phyloP scores from a whole-genome alignment of 2,797 vertebrate genomes.

The Perodicticus potto region DNA sequence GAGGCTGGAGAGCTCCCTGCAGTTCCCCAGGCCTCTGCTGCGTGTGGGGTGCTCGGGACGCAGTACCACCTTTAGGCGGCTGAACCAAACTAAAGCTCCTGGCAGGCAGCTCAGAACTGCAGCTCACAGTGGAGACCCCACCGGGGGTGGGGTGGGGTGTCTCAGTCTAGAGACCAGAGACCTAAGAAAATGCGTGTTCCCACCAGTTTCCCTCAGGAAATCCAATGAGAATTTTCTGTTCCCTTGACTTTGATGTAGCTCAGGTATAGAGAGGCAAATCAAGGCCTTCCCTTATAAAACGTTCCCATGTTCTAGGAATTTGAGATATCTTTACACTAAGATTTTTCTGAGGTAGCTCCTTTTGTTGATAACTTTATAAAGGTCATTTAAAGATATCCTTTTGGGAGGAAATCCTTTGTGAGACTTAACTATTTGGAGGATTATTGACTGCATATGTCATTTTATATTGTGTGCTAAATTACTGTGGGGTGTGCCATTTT shows the following conservation, averaged over 20 bases:
- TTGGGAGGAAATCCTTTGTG: neutral
- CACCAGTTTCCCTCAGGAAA: neutral
- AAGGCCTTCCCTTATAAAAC: neutral
- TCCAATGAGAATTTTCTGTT: neutral
- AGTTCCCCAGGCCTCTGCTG: neutral
- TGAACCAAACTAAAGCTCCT: neutral
- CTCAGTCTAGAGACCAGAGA: neutral
- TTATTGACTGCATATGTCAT: neutral
- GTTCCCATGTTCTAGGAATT: neutral
- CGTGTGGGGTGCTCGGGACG: fast-evolving
- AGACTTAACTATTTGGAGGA: neutral
- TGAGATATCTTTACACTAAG: neutral
- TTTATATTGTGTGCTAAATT: conserved; percentile 52
- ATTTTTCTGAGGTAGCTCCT: neutral
- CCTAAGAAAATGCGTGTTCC: neutral
- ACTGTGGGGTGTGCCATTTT: conserved; percentile 55
- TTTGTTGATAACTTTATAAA: conserved; percentile 52
- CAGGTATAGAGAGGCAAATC: neutral
- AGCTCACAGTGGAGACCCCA: neutral
- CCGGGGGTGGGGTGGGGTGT: too few species aligned
- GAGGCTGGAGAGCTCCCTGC: neutral
- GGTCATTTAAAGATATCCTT: neutral
- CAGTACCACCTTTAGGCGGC: too few species aligned
- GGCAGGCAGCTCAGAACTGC: neutral
- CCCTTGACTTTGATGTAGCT: neutral